These are phyloP conservation scores for Lycaena phlaeas DNA, from an alignment of 2,888 invertebrate species.

Conservation along the genomic window DNA sequence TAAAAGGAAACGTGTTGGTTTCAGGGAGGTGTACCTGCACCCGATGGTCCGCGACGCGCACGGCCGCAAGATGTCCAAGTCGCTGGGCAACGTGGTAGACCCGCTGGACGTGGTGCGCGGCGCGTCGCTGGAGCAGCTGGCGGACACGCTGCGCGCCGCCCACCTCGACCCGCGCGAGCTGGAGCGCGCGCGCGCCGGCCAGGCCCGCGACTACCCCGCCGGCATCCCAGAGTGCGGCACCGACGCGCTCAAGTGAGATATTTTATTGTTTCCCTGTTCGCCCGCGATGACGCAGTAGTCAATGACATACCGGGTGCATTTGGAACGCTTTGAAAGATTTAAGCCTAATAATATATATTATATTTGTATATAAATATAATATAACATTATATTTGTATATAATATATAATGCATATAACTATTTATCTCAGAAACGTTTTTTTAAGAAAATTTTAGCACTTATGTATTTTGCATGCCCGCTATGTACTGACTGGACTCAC, in stretches of 20 bases:
- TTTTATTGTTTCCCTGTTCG: background rate
- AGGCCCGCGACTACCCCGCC: conserved; percentile 85
- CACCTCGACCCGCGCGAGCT: conserved; percentile 91
- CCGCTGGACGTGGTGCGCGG: conserved; percentile 96
- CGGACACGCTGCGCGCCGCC: conserved; percentile 80
- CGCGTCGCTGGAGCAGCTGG: conserved; percentile 84
- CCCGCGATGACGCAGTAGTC: no score
- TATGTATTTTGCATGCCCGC: no score
- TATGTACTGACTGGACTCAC: no score
- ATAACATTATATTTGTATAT: no score
- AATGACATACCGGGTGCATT: no score
- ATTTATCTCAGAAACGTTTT: no score
- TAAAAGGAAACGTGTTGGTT: no score
- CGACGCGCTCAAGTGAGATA: conserved; percentile 90
- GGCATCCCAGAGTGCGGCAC: conserved; percentile 99
- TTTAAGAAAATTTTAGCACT: no score
- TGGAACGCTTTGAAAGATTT: no score
- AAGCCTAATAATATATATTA: no score
- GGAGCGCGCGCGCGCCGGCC: conserved; percentile 80
- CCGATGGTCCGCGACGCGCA: conserved; percentile 98
- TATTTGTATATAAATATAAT: no score
- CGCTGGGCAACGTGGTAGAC: conserved; percentile 97
- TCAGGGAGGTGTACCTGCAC: conserved; percentile 91
- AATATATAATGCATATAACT: no score
- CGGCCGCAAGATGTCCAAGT: conserved; percentile 99